Conservation (phyloP, 2,113 vertebrate genomes). For the Crotalus tigris region DNA sequence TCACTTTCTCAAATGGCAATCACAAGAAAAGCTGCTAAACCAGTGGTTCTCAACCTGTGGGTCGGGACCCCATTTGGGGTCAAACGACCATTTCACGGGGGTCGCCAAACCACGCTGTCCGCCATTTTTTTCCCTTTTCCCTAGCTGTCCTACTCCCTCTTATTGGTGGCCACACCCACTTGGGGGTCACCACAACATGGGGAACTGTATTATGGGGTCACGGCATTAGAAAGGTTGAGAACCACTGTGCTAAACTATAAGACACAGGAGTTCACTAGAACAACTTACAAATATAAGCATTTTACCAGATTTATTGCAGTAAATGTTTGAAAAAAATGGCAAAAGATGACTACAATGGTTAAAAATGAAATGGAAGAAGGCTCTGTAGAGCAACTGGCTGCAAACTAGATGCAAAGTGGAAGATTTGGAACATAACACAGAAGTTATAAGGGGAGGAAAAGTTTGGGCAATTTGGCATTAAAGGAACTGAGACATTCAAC, state of each 20-base stretch:
- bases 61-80: too few relatives aligned
- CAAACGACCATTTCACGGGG: too few relatives aligned
- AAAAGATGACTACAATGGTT: not conserved
- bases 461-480: not conserved
- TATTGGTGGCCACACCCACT: too few relatives aligned
- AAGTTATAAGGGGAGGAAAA: not conserved
- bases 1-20: not conserved
- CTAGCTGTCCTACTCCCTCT: too few relatives aligned
- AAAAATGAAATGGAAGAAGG: not conserved
- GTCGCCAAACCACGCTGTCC: too few relatives aligned
- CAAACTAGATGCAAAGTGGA: not conserved
- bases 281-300: not conserved
- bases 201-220: too few relatives aligned
- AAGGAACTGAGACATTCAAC: not conserved
- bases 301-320: not conserved
- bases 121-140: too few relatives aligned
- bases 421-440: not conserved
- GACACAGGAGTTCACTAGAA: not conserved
- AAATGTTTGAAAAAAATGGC: not conserved
- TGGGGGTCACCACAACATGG: too few relatives aligned
- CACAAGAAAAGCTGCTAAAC: not conserved
- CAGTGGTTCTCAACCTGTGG: too few relatives aligned
- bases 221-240: too few relatives aligned
- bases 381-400: not conserved
- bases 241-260: not conserved